Conservation (phyloP, 2,888 invertebrate genomes). For the Drosophila robusta region DNA sequence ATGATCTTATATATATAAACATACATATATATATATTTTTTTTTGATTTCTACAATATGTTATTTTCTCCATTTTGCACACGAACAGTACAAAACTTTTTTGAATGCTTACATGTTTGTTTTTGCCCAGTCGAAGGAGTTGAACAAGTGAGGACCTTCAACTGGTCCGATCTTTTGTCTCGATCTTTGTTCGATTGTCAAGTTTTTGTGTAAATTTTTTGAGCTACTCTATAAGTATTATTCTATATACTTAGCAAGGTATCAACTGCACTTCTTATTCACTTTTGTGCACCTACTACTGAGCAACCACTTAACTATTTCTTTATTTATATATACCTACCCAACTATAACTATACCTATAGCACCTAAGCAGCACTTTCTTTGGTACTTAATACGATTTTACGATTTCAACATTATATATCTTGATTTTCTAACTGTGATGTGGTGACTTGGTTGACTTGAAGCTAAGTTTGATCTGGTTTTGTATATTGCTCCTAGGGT, state of each 20-base stretch:
- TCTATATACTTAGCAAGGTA: slow-evolving; percentile 69
- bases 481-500: slow-evolving; percentile 61
- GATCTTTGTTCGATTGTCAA: slow-evolving; percentile 32
- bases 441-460: slow-evolving; percentile 78
- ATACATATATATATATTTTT: slow-evolving; percentile 41
- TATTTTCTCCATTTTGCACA: slow-evolving; percentile 60
- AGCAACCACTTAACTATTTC: slow-evolving; percentile 59
- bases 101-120: slow-evolving; percentile 82
- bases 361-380: slow-evolving; percentile 70
- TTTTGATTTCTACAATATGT: slow-evolving; percentile 36
- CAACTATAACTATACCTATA: slow-evolving; percentile 41
- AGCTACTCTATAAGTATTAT: slow-evolving; percentile 63
- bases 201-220: slow-evolving; percentile 60
- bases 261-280: slow-evolving; percentile 67
- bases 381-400: slow-evolving; percentile 21
- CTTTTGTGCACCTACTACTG: slow-evolving; percentile 70
- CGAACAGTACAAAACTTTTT: slow-evolving; percentile 59
- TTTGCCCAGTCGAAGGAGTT: slow-evolving; percentile 58
- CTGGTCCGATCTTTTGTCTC: slow-evolving; percentile 13
- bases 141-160: slow-evolving; percentile 31
- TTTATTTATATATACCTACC: slow-evolving; percentile 35
- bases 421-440: slow-evolving; percentile 75
- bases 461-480: slow-evolving; percentile 70
- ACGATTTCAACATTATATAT: slow-evolving; percentile 34
- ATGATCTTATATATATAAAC: slow-evolving; percentile 17